phyloP scores from a whole-genome alignment of 2,797 vertebrate genomes.

The Gadopsis bispinosus region DNA sequence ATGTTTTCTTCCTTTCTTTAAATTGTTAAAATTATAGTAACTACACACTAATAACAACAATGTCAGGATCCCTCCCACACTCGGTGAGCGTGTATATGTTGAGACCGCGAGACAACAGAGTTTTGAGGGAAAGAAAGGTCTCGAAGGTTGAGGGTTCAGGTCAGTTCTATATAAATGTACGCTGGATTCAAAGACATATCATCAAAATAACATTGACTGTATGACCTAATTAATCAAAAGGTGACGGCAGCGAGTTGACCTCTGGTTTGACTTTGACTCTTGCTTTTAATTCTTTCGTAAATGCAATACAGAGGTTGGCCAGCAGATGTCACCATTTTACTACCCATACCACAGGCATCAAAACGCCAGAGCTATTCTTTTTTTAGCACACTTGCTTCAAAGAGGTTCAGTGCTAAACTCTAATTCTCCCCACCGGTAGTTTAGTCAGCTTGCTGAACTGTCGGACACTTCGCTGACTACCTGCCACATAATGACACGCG shows the following conservation, averaged over 20 bases:
- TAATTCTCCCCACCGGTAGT: not conserved
- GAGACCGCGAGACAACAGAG: not conserved
- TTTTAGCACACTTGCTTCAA: not conserved
- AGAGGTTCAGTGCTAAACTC: not conserved
- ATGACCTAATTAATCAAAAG: not conserved
- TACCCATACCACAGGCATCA: not conserved
- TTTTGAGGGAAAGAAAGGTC: not conserved
- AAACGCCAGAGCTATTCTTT: not conserved
- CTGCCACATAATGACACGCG: not conserved
- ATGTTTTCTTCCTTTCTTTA: not conserved
- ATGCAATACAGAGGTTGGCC: not conserved
- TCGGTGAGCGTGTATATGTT: not conserved
- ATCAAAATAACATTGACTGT: not conserved
- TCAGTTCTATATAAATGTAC: not conserved
- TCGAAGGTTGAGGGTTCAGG: not conserved
- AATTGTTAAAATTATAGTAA: too few relatives aligned
- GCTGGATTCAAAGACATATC: not conserved
- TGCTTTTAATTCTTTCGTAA: too few relatives aligned
- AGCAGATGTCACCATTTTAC: slow-evolving; percentile 42
- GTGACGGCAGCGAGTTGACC: not conserved
- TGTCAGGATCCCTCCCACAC: not conserved
- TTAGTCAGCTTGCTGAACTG: not conserved
- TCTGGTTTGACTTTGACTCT: not conserved
- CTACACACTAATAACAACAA: not conserved
- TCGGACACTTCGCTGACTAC: not conserved